phyloP scores from a whole-genome alignment of 2,888 invertebrate genomes.

The Cataglyphis rosenhaueri region DNA sequence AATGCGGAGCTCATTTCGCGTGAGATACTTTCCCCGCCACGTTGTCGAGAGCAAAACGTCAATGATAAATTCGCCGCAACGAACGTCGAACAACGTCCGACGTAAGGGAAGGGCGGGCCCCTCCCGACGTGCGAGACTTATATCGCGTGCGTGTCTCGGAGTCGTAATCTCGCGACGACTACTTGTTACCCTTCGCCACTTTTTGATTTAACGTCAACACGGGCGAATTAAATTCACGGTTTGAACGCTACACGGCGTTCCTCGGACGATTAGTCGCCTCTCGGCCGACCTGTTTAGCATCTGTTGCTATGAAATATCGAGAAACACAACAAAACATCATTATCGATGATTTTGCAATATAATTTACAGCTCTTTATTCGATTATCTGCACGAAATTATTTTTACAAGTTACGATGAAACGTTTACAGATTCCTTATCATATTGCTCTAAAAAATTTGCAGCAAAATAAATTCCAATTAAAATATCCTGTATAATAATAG shows the following conservation, averaged over 20 bases:
- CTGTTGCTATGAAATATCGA: constrained; percentile 5
- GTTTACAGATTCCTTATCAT: not conserved
- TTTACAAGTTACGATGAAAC: not conserved
- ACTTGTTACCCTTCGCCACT: constrained; percentile 84
- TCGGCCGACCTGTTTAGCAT: constrained; percentile 23
- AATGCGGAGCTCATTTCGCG: constrained; percentile 35
- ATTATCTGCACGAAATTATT: not conserved
- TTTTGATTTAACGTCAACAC: constrained; percentile 83
- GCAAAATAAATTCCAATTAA: not conserved
- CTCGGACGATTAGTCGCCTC: constrained; percentile 63
- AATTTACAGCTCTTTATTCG: not conserved
- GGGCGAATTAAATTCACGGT: constrained; percentile 81
- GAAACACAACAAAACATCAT: not conserved
- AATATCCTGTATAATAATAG: not conserved
- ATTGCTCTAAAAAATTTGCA: not conserved
- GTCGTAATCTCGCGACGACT: constrained; percentile 83
- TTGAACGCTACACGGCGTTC: constrained; percentile 59
- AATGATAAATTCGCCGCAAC: constrained; percentile 69
- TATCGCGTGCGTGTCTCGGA: constrained; percentile 83
- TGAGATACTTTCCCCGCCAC: constrained; percentile 3
- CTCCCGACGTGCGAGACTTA: constrained; percentile 70
- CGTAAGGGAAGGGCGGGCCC: constrained; percentile 66
- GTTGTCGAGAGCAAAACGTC: constrained; percentile 55
- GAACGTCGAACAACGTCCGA: constrained; percentile 66
- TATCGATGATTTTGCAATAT: not conserved